phyloP scores from a whole-genome alignment of 2,797 vertebrate species.

The Xerus rutilus region DNA sequence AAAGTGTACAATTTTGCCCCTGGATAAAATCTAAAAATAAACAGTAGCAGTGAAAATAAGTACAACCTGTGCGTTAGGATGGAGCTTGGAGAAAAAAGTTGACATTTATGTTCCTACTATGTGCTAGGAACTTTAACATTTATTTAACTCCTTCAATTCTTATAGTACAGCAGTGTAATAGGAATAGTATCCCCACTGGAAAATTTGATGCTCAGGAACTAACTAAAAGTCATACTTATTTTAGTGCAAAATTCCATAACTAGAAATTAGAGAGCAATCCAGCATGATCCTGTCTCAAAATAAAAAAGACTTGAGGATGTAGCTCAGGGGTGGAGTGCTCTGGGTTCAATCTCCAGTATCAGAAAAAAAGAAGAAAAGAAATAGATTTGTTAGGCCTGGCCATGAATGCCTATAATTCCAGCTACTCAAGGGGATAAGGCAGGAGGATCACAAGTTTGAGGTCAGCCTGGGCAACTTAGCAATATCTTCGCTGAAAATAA shows the following conservation, averaged over 20 bases:
- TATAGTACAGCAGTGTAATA: not conserved
- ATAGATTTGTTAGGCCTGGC: not conserved
- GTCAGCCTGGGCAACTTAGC: no score
- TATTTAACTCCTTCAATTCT: constrained; percentile 46
- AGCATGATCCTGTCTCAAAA: not conserved
- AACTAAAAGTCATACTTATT: not conserved
- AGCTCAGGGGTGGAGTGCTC: no score
- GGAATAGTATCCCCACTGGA: not conserved
- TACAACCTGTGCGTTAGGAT: not conserved
- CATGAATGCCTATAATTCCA: not conserved
- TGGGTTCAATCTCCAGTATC: no score
- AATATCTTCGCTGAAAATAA: no score
- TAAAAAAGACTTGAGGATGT: no score
- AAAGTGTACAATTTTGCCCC: constrained; percentile 91
- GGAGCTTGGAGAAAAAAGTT: not conserved
- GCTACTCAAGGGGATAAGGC: no score
- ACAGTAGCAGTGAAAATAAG: not conserved
- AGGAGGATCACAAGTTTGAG: no score
- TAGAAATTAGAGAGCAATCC: not conserved
- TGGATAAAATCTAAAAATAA: constrained; percentile 91
- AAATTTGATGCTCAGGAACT: not conserved
- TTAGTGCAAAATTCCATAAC: constrained; percentile 50
- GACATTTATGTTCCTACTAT: not conserved
- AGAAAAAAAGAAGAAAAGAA: not conserved
- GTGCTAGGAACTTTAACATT: not conserved